Percentiles rank a stretch among this genome's conserved stretches.
Conservation (phyloP, 2,888 invertebrate genomes). For the Pollenia labialis region DNA sequence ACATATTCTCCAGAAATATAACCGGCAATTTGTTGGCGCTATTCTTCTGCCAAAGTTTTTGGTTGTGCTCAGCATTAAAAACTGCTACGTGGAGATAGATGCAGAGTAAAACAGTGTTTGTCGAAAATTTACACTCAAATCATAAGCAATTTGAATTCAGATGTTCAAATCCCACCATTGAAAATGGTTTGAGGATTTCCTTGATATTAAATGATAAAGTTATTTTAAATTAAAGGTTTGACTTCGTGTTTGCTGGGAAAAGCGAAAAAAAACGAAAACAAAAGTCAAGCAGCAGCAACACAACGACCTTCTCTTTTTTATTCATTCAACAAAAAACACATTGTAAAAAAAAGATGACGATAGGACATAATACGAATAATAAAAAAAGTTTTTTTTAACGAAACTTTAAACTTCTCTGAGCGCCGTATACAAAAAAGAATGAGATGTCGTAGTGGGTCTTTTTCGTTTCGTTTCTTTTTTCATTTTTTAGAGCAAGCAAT, state of each 20-base stretch:
- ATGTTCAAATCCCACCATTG: too few relatives aligned
- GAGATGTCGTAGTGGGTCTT: constrained; percentile 63
- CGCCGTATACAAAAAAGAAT: constrained; percentile 72
- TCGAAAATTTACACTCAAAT: too few relatives aligned
- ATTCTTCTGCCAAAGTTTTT: too few relatives aligned
- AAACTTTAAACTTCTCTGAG: constrained; percentile 61
- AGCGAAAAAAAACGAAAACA: constrained; percentile 15
- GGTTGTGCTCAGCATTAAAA: too few relatives aligned
- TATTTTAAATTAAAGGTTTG: too few relatives aligned
- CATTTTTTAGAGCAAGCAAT: neutral
- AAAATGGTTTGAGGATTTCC: too few relatives aligned
- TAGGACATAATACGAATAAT: constrained; percentile 54
- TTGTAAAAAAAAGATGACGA: constrained; percentile 50
- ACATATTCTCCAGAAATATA: too few relatives aligned
- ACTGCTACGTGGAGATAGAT: too few relatives aligned
- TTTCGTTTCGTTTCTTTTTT: neutral
- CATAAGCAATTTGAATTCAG: too few relatives aligned
- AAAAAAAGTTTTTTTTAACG: constrained; percentile 13
- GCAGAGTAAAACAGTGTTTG: too few relatives aligned
- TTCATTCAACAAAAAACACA: constrained; percentile 55
- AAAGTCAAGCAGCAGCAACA: constrained; percentile 57
- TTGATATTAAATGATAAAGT: too few relatives aligned
- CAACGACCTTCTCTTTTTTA: constrained; percentile 74
- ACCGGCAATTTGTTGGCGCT: too few relatives aligned
- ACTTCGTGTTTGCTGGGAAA: neutral